These are phyloP conservation scores for Barypeithes pellucidus DNA, from an alignment of 2,888 invertebrate species.

Conservation along the genomic window DNA sequence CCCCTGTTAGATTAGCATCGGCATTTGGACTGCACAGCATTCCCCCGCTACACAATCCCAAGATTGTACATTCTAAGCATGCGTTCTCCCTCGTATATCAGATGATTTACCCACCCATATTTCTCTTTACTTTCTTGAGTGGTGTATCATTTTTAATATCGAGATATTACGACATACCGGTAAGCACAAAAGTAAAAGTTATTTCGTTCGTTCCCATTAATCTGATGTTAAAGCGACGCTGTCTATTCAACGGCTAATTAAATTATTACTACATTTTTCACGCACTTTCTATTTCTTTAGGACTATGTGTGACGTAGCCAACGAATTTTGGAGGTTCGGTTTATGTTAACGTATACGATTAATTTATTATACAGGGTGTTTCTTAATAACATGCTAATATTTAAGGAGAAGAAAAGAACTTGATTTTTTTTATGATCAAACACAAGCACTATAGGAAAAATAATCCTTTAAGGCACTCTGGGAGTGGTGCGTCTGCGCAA, in stretches of 20 bases:
- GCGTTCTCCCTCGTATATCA: background rate
- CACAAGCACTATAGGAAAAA: too few relatives aligned
- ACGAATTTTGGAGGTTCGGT: conserved; percentile 46
- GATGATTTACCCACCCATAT: conserved; percentile 32
- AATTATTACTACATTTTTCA: conserved; percentile 60
- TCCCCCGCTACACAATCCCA: too few relatives aligned
- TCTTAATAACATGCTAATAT: too few relatives aligned
- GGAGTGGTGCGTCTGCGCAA: too few relatives aligned
- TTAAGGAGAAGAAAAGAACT: too few relatives aligned
- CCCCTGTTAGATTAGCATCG: too few relatives aligned
- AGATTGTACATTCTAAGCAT: too few relatives aligned
- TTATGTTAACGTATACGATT: background rate
- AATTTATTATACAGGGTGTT: too few relatives aligned
- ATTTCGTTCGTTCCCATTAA: conserved; percentile 53
- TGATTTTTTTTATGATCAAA: too few relatives aligned
- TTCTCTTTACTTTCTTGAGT: conserved; percentile 37
- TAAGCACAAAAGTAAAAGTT: conserved; percentile 59
- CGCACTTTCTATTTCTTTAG: conserved; percentile 61
- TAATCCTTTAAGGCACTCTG: too few relatives aligned
- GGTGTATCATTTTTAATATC: conserved; percentile 40
- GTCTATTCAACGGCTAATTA: conserved; percentile 54
- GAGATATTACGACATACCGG: conserved; percentile 47
- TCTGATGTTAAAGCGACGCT: conserved; percentile 40
- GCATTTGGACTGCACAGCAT: too few relatives aligned
- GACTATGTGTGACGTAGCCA: conserved; percentile 51